A percentile compares a stretch with the other conserved stretches of the same genome.
Evolutionary conservation across 2,797 vertebrate genomes (phyloP).

Genomic region (Hydrocynus forskahlii): DNA sequence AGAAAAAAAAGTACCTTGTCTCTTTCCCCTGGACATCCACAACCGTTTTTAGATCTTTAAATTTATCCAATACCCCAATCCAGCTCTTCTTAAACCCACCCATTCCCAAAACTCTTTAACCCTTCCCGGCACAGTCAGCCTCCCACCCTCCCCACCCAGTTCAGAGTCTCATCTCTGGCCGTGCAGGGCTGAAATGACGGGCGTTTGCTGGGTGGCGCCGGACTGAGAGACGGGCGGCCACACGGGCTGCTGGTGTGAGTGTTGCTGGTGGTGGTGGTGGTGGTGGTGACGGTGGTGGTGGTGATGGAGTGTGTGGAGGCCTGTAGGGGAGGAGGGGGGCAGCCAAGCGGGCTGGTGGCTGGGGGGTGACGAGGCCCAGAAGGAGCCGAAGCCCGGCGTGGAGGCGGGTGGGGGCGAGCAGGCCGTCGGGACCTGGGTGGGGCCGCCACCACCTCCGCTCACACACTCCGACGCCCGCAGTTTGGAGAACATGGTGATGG

Average conservation of each 20-base stretch:
- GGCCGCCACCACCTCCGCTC: constrained; percentile 65
- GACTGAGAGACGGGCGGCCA: constrained; percentile 84
- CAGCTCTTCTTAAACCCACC: background rate
- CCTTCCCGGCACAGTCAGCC: constrained; percentile 38
- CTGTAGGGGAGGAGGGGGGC: constrained; percentile 84
- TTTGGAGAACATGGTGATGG: constrained; percentile 96
- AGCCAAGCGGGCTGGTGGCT: constrained; percentile 84
- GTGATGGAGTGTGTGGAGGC: constrained; percentile 73
- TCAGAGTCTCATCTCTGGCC: constrained; percentile 87
- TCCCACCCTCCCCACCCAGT: constrained; percentile 29
- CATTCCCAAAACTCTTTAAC: background rate
- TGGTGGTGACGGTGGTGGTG: constrained; percentile 77
- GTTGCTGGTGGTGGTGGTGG: constrained; percentile 75
- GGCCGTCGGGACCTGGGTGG: constrained; percentile 78
- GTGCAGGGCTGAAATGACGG: constrained; percentile 80
- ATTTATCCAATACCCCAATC: background rate
- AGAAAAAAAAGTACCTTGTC: constrained; percentile 65
- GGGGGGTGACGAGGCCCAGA: constrained; percentile 90
- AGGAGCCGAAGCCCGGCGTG: constrained; percentile 81
- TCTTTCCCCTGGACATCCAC: constrained; percentile 54
- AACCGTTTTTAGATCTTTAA: constrained; percentile 43
- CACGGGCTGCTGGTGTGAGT: constrained; percentile 81
- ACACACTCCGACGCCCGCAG: constrained; percentile 86
- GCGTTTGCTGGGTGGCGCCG: constrained; percentile 76
- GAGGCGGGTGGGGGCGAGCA: constrained; percentile 86